Conservation (phyloP, 2,888 invertebrate genomes). For the Papilio demoleus region DNA sequence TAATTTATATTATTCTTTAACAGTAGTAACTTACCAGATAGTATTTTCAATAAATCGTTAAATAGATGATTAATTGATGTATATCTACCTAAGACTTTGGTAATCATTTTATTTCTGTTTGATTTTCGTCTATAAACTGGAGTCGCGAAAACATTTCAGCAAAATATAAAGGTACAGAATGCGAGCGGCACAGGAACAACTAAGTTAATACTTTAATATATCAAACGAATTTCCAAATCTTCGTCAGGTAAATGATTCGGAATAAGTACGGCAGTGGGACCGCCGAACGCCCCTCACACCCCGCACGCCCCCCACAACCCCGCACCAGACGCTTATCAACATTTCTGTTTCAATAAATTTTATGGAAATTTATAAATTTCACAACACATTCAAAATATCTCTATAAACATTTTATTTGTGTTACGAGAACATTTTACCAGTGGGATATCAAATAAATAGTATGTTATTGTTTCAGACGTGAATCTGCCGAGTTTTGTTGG, state of each 20-base stretch:
- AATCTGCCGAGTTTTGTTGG: constrained; percentile 85
- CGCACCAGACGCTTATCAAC: constrained; percentile 18
- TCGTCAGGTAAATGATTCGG: constrained; percentile 34
- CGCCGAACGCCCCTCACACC: not conserved
- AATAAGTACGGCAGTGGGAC: constrained; percentile 16
- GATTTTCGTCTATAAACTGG: too few relatives aligned
- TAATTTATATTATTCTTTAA: too few relatives aligned
- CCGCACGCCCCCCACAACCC: not conserved
- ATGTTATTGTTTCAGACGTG: constrained; percentile 76
- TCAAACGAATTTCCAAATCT: constrained; percentile 7
- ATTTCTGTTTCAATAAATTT: constrained; percentile 34
- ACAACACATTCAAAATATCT: not conserved
- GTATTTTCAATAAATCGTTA: too few relatives aligned
- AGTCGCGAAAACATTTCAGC: not conserved
- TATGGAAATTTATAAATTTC: constrained; percentile 17
- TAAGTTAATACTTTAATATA: constrained; percentile 37
- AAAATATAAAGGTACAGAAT: not conserved
- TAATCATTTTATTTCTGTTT: too few relatives aligned
- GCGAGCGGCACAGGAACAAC: not conserved
- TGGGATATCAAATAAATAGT: not conserved
- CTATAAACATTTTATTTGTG: not conserved
- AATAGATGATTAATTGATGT: too few relatives aligned
- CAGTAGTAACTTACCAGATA: too few relatives aligned
- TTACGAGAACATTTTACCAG: too few relatives aligned
- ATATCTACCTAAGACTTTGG: too few relatives aligned